phyloP scores from a whole-genome alignment of 2,888 invertebrate species.

The Andrena trimmerana region DNA sequence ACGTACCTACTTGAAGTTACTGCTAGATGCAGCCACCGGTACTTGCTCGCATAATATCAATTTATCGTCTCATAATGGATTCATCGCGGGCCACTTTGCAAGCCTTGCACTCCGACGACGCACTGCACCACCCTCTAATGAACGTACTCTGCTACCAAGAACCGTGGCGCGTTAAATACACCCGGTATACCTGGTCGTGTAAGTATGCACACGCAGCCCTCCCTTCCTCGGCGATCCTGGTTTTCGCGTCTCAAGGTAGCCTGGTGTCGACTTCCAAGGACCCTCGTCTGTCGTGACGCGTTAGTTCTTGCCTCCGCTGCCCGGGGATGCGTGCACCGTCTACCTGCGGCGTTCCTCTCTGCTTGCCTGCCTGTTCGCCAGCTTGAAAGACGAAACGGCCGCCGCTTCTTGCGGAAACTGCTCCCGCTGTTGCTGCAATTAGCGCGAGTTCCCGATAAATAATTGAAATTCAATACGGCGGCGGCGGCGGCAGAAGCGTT shows the following conservation, averaged over 20 bases:
- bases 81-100: constrained; percentile 13
- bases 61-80: constrained; percentile 23
- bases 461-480: constrained; percentile 79
- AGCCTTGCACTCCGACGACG: constrained; percentile 1
- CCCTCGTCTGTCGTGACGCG: constrained; percentile 63
- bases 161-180: constrained; percentile 15
- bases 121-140: constrained; percentile 6
- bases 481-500: constrained; percentile 30
- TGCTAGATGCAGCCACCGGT: background rate
- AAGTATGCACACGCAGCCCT: constrained; percentile 32
- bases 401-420: constrained; percentile 70
- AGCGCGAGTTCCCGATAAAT: constrained; percentile 77
- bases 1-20: background rate
- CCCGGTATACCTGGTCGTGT: constrained; percentile 32
- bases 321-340: constrained; percentile 46
- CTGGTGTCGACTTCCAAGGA: constrained; percentile 71
- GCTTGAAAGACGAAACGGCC: constrained; percentile 55
- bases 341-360: constrained; percentile 48
- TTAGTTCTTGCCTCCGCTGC: constrained; percentile 62
- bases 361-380: constrained; percentile 5
- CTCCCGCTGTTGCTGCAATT: constrained; percentile 63
- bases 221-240: constrained; percentile 54
- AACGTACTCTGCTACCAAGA: background rate
- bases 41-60: background rate
- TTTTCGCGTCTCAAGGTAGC: constrained; percentile 71